Evolutionary conservation across 2,797 vertebrate species (phyloP).

Genomic region (Schizothorax lantsangensis): DNA sequence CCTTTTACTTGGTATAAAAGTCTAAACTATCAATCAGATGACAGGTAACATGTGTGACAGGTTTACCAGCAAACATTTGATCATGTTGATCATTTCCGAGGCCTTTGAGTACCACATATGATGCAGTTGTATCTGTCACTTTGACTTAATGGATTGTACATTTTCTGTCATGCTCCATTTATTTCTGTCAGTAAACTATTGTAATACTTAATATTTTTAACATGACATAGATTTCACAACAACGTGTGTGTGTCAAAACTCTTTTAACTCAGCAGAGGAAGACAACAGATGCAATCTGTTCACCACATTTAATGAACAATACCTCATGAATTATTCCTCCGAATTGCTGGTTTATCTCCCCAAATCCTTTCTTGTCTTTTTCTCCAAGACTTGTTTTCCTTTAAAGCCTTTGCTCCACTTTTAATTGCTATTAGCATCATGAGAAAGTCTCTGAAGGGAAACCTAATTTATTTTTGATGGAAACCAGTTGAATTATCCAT

Average conservation of each 20-base stretch:
- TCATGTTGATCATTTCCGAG: neutral
- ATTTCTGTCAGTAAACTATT: neutral
- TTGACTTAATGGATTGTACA: neutral
- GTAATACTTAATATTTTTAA: neutral
- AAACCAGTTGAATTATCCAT: neutral
- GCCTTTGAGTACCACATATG: neutral
- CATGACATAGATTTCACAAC: neutral
- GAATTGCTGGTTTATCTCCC: neutral
- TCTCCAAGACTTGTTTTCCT: neutral
- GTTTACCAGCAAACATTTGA: neutral
- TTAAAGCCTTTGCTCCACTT: neutral
- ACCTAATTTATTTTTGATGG: neutral
- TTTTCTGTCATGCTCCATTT: neutral
- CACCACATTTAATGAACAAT: neutral
- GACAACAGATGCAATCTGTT: constrained; percentile 4
- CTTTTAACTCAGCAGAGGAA: neutral
- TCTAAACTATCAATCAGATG: neutral
- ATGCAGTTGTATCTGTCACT: neutral
- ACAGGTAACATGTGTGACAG: neutral
- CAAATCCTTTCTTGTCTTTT: neutral
- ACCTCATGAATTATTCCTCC: neutral
- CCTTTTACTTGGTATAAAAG: neutral
- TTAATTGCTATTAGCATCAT: neutral
- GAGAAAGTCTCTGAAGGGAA: neutral
- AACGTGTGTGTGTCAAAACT: neutral